These are phyloP conservation scores for Aphodius sticticus DNA, from an alignment of 2,888 invertebrate species.

Conservation along the genomic window DNA sequence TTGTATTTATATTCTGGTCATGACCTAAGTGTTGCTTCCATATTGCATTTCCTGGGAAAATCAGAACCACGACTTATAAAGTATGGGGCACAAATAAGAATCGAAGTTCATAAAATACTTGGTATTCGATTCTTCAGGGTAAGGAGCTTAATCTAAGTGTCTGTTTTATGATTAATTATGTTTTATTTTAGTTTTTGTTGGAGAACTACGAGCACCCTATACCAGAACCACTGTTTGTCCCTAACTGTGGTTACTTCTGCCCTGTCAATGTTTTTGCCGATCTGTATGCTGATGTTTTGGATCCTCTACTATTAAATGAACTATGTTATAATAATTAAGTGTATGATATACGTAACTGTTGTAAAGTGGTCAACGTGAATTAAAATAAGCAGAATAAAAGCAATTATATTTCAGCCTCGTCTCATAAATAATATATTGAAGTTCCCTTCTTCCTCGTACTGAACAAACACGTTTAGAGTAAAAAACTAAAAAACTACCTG, in stretches of 20 bases:
- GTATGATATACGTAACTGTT: background rate
- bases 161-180: conserved; percentile 4
- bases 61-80: conserved; percentile 56
- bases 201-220: conserved; percentile 23
- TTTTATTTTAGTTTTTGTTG: conserved; percentile 25
- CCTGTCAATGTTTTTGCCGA: conserved; percentile 17
- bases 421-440: too few species aligned
- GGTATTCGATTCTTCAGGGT: conserved; percentile 24
- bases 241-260: conserved; percentile 29
- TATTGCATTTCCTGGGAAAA: conserved; percentile 59
- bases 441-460: too few species aligned
- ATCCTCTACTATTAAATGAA: conserved; percentile 33
- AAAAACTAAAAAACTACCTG: too few species aligned
- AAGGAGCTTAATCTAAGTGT: background rate
- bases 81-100: conserved; percentile 48
- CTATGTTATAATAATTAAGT: background rate
- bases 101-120: conserved; percentile 46
- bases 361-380: too few species aligned
- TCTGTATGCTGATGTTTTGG: conserved; percentile 39
- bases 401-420: too few species aligned
- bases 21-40: conserved; percentile 63
- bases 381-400: too few species aligned
- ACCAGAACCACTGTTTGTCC: conserved; percentile 20
- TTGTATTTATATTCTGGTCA: conserved; percentile 61
- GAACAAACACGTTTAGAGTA: too few species aligned